phyloP scores from a whole-genome alignment of 2,888 invertebrate genomes.

The Leptopilina myrica region DNA sequence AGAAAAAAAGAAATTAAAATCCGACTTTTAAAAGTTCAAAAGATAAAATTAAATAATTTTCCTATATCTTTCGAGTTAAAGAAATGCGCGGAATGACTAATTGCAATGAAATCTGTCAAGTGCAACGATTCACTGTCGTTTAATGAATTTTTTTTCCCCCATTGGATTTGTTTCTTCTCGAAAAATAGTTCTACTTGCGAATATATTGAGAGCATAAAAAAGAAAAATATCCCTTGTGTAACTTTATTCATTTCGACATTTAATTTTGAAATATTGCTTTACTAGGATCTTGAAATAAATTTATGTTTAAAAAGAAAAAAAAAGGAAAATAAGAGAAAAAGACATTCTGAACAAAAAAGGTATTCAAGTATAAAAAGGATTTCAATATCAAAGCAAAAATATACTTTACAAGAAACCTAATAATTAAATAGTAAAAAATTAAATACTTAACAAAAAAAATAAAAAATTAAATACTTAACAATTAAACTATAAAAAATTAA shows the following conservation, averaged over 20 bases:
- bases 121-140: not conserved
- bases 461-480: no score
- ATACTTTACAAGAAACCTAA: no score
- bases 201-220: not conserved
- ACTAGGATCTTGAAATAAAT: not conserved
- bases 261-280: conserved; percentile 2
- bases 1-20: not conserved
- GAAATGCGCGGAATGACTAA: not conserved
- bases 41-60: not conserved
- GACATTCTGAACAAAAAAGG: not conserved
- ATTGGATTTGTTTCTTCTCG: not conserved
- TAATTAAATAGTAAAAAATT: no score
- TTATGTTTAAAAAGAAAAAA: not conserved
- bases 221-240: not conserved
- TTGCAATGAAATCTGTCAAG: conserved; percentile 12
- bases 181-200: not conserved
- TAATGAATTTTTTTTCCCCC: not conserved
- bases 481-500: no score
- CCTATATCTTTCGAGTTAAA: not conserved
- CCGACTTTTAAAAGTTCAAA: not conserved
- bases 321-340: no score
- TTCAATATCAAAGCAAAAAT: not conserved
- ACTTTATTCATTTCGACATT: conserved; percentile 3
- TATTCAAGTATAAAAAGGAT: not conserved
- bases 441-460: no score